Evolutionary conservation across 1,140 invertebrate genomes (phyloP), one percentile per base, ranked within the genome.

Genomic region (Aradophagus sp.): DNA sequence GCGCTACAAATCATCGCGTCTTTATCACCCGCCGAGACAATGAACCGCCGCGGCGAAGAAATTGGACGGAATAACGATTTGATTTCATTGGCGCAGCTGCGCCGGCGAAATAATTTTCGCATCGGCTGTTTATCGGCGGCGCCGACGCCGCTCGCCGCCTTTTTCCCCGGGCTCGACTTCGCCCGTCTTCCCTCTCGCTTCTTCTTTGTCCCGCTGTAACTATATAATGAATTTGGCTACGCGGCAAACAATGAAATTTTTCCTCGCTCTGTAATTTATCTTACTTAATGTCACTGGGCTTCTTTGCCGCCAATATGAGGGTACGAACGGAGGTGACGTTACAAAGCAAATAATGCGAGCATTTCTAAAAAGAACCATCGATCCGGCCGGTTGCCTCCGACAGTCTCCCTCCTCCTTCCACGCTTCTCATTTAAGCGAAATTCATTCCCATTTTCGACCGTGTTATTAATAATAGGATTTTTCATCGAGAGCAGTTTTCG

Each of bases 161-260:
- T 23, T 23, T 23, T 23, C n/a, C n/a, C n/a, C n/a, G n/a, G n/a
- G n/a, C n/a, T n/a, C n/a, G n/a, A n/a, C n/a, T n/a, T n/a, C n/a
- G n/a, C n/a, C n/a, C n/a, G n/a, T 23, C 8, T 23, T 23, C 4
- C 20, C 20, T 23, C 8, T 23, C 8, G 4, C 8, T 15, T 34
- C 5, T 15, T 38, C 45, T 62, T 50, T 55, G 7, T 26, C 45
- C 10, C 6, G 32, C 41, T 53, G 42, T 42, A 65, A 31, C 61
- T 48, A 42, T 66, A 66, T 65, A 55, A 65, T 56, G 62, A 56
- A 66, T 66, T 66, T 23, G 52, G 44, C 41, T 19, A 4, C 31
- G 58, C 8, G 34, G 27, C 58, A 62, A 62, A 61, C 59, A 47
- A 66, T 56, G 45, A 58, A 67, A 67, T 67, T 68, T 68, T 61